Conservation (phyloP, 2,113 vertebrate species). For the Urocolius indicus region DNA sequence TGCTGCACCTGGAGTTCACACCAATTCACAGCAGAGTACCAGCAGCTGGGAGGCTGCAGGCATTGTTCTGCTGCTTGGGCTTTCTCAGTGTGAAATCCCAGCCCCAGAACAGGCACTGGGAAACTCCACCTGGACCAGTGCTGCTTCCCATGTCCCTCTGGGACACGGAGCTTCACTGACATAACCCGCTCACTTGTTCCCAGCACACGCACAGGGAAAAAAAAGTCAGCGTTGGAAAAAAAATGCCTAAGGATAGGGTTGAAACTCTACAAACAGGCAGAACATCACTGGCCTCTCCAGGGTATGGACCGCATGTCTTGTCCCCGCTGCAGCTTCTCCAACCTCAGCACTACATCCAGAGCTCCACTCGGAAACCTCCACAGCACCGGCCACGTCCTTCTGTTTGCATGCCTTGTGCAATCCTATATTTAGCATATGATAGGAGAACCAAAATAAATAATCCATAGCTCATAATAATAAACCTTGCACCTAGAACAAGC, state of each 20-base stretch:
- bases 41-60: not conserved
- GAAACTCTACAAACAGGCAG: not conserved
- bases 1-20: not conserved
- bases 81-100: not conserved
- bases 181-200: not conserved
- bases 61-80: not conserved
- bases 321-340: not conserved
- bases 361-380: rapidly evolving
- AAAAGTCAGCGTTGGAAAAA: not conserved
- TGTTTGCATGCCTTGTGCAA: not conserved
- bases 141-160: not conserved
- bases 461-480: not conserved
- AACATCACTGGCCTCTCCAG: not conserved
- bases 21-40: not conserved
- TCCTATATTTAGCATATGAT: not conserved
- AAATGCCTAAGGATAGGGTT: not conserved
- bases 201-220: rapidly evolving
- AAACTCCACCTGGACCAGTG: rapidly evolving
- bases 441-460: not conserved
- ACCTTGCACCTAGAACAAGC: not conserved
- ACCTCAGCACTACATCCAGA: not conserved
- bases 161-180: not conserved
- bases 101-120: not conserved
- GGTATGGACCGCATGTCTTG: rapidly evolving
- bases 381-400: not conserved